phyloP scores from a whole-genome alignment of 2,113 vertebrate species.

The Megaceryle maxima region DNA sequence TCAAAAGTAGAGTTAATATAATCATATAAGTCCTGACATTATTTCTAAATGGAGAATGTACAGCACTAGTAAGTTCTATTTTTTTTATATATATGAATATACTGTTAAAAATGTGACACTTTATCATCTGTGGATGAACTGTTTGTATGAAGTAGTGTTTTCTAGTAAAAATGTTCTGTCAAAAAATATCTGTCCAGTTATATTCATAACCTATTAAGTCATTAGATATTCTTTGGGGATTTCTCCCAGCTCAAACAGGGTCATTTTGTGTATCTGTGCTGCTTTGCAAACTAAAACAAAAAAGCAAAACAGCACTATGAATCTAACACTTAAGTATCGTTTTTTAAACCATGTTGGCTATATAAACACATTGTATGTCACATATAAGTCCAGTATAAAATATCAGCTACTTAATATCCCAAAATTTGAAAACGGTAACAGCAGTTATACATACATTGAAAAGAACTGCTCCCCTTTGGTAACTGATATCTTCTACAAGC shows the following conservation, averaged over 20 bases:
- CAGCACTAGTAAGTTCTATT: not conserved
- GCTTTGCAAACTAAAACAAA: not conserved
- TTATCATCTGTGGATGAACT: not conserved
- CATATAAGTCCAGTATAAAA: not conserved
- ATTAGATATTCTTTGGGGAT: not conserved
- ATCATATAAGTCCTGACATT: not conserved
- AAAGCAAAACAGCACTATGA: not conserved
- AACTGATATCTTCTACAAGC: not conserved
- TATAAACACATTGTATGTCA: not conserved
- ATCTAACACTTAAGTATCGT: not conserved
- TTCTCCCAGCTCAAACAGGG: not conserved
- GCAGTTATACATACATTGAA: not conserved
- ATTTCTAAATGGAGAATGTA: not conserved
- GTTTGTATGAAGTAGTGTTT: not conserved
- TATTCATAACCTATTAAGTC: not conserved
- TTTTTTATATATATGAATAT: not conserved
- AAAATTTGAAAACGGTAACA: constrained; percentile 3
- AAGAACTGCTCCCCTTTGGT: not conserved
- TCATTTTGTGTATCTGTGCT: not conserved
- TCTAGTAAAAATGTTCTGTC: not conserved
- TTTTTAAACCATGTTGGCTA: not conserved
- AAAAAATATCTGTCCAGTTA: not conserved
- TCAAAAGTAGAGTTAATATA: not conserved
- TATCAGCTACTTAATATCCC: not conserved
- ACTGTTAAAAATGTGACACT: not conserved